Evolutionary conservation across 2,797 vertebrate species (phyloP).

Genomic region (Carcharodon carcharias): DNA sequence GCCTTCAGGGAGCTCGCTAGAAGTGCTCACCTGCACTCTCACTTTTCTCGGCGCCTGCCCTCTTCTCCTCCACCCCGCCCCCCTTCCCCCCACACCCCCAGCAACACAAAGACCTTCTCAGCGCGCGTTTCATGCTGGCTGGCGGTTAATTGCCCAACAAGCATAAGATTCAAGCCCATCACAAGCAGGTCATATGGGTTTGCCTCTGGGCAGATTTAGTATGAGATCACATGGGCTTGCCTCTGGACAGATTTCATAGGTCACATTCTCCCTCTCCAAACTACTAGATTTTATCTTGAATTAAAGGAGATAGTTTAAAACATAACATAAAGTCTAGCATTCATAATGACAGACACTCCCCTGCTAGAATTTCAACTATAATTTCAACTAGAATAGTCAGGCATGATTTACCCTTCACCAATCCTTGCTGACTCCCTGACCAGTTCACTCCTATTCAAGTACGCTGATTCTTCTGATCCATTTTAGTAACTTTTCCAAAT

Average conservation of each 20-base stretch:
- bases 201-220: too few relatives aligned
- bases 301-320: not conserved
- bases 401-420: not conserved
- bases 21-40: too few relatives aligned
- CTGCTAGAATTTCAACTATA: too few relatives aligned
- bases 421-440: not conserved
- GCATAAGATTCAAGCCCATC: too few relatives aligned
- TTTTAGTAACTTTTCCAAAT: not conserved
- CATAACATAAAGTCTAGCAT: not conserved
- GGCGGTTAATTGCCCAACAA: too few relatives aligned
- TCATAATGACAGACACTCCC: not conserved
- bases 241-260: not conserved
- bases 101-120: too few relatives aligned
- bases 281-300: not conserved
- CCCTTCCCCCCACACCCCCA: too few relatives aligned
- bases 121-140: too few relatives aligned
- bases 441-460: not conserved
- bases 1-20: too few relatives aligned
- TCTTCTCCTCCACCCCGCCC: too few relatives aligned
- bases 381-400: not conserved
- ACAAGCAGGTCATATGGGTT: too few relatives aligned
- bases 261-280: not conserved
- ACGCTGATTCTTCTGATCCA: not conserved
- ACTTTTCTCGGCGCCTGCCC: too few relatives aligned
- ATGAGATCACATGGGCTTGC: not conserved